These are phyloP conservation scores for Campylorhamphus procurvoides DNA, from an alignment of 2,113 vertebrate species.

Conservation along the genomic window DNA sequence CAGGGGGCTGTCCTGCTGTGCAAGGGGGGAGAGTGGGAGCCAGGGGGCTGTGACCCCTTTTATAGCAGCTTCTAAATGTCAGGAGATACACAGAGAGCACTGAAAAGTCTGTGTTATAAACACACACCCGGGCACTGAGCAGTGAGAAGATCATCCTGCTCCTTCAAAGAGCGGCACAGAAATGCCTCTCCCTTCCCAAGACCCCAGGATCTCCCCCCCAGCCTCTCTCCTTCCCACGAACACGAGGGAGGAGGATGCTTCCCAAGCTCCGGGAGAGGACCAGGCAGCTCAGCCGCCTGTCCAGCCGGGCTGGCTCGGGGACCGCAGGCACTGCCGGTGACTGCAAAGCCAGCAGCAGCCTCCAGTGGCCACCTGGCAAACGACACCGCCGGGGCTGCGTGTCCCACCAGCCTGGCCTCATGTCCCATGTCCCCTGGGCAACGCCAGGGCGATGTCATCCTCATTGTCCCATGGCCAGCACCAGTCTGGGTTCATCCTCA, in stretches of 20 bases:
- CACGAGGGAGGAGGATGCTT: not conserved
- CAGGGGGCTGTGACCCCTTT: not conserved
- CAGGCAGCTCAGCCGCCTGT: not conserved
- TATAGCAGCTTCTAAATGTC: not conserved
- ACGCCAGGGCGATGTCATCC: fast-evolving
- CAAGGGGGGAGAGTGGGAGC: not conserved
- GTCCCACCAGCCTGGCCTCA: not conserved
- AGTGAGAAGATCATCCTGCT: not conserved
- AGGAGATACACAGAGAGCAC: not conserved
- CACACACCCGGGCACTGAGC: not conserved
- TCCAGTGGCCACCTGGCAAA: conserved; percentile 54
- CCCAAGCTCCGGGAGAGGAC: not conserved
- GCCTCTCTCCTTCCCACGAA: not conserved
- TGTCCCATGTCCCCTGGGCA: fast-evolving
- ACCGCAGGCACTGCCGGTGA: not conserved
- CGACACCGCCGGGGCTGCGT: not conserved
- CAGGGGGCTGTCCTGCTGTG: not conserved
- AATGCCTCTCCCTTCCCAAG: not conserved
- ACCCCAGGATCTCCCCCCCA: not conserved
- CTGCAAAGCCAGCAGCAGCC: conserved; percentile 67
- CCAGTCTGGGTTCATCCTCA: fast-evolving
- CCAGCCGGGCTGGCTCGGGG: not conserved
- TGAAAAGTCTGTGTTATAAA: not conserved
- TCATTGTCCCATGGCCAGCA: not conserved
- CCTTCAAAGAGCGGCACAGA: not conserved